Percentiles rank a stretch among this genome's conserved stretches.
These are phyloP conservation scores for Mirounga angustirostris DNA, from an alignment of 2,113 vertebrate genomes.

Conservation along the genomic window DNA sequence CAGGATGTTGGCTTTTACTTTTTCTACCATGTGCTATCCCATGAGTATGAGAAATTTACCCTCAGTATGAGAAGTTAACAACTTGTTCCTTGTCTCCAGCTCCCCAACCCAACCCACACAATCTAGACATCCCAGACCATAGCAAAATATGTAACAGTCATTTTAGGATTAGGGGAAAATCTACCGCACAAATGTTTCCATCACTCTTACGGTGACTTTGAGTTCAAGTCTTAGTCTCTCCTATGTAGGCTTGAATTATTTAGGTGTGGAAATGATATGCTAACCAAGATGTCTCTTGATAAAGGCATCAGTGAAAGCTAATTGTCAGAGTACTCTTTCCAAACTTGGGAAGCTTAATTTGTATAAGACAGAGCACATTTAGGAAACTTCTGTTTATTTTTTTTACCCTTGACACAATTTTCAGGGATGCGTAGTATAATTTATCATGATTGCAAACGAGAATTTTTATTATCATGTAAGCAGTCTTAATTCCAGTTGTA, in stretches of 20 bases:
- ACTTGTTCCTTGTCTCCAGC: conserved; percentile 68
- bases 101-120: neutral
- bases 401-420: conserved; percentile 14
- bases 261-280: conserved; percentile 77
- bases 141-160: conserved; percentile 54
- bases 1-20: conserved; percentile 78
- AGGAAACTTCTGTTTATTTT: conserved; percentile 6
- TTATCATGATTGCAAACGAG: conserved; percentile 51
- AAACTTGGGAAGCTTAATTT: conserved; percentile 48
- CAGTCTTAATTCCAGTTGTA: neutral
- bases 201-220: conserved; percentile 47
- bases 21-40: conserved; percentile 71
- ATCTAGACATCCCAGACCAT: conserved; percentile 66
- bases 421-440: neutral
- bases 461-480: conserved; percentile 31
- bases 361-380: conserved; percentile 1
- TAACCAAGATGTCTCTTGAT: conserved; percentile 67
- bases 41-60: conserved; percentile 9
- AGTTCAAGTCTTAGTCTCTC: conserved; percentile 38
- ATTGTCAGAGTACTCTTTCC: conserved; percentile 29
- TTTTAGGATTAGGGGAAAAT: conserved; percentile 65
- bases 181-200: conserved; percentile 36
- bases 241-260: conserved; percentile 60
- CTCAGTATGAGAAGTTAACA: conserved; percentile 48
- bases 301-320: conserved; percentile 55